These are phyloP conservation scores for Muricea muricata DNA, from an alignment of 92 coral and sea anemone species.

Conservation along the genomic window DNA sequence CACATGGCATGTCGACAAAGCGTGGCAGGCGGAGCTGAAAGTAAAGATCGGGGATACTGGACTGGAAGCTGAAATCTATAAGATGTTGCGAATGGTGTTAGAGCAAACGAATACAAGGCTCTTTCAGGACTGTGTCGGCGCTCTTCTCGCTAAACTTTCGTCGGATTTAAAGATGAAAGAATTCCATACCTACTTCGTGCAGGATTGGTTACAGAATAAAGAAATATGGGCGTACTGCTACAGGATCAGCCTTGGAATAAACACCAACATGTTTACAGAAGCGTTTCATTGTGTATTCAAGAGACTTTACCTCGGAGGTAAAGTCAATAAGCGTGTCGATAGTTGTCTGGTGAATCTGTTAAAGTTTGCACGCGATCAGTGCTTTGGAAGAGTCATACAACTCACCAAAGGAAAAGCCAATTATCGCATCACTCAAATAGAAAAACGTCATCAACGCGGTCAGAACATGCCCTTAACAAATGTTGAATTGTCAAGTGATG, in stretches of 20 bases:
- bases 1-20: too few relatives aligned
- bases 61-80: constrained; percentile 43
- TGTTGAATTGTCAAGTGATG: constrained; percentile 46
- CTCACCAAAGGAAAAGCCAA: constrained; percentile 63
- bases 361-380: constrained; percentile 59
- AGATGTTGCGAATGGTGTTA: constrained; percentile 50
- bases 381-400: constrained; percentile 63
- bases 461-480: constrained; percentile 44
- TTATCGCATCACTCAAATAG: not conserved
- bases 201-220: constrained; percentile 62
- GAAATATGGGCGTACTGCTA: constrained; percentile 66
- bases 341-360: constrained; percentile 60
- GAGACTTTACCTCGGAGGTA: constrained; percentile 61
- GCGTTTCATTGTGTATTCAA: constrained; percentile 74
- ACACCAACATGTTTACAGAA: constrained; percentile 70
- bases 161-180: constrained; percentile 6
- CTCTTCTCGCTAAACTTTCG: constrained; percentile 20
- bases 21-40: constrained; percentile 54
- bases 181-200: constrained; percentile 42
- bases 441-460: not conserved
- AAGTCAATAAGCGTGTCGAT: constrained; percentile 67
- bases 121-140: constrained; percentile 24
- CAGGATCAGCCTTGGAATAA: constrained; percentile 60
- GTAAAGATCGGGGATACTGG: constrained; percentile 21
- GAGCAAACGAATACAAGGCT: constrained; percentile 28